Evolutionary conservation across 2,888 invertebrate genomes (phyloP).

Genomic region (Falcaria lacertinaria): DNA sequence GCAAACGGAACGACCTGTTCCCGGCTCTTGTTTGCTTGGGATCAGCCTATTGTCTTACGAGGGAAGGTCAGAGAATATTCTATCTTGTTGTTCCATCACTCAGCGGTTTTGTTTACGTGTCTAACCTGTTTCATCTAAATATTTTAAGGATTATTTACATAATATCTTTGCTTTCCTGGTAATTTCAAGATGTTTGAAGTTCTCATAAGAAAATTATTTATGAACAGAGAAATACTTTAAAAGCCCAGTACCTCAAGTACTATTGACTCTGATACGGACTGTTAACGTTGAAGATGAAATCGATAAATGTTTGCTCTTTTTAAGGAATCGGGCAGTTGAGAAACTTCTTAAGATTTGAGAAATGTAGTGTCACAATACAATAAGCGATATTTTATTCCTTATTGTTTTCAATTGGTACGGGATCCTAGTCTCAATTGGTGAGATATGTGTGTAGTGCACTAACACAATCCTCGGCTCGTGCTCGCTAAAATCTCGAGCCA

Average conservation of each 20-base stretch:
- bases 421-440: background rate
- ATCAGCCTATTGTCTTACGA: constrained; percentile 27
- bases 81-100: constrained; percentile 17
- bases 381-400: background rate
- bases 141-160: constrained; percentile 8
- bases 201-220: background rate
- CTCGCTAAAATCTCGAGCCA: background rate
- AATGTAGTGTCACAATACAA: no score
- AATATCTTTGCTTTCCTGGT: constrained; percentile 7
- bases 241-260: no score
- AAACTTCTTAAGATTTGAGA: no score
- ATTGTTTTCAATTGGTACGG: background rate
- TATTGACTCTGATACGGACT: no score
- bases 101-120: constrained; percentile 14
- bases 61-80: constrained; percentile 21
- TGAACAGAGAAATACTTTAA: no score
- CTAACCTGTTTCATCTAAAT: constrained; percentile 10
- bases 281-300: no score
- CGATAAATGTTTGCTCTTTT: no score
- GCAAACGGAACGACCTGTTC: constrained; percentile 21
- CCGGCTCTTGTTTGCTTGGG: constrained; percentile 34
- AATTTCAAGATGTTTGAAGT: background rate
- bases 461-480: background rate
- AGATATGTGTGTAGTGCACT: background rate
- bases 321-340: no score